These are phyloP conservation scores for Rhodeus uyekii DNA, from an alignment of 2,797 vertebrate species.

Conservation along the genomic window DNA sequence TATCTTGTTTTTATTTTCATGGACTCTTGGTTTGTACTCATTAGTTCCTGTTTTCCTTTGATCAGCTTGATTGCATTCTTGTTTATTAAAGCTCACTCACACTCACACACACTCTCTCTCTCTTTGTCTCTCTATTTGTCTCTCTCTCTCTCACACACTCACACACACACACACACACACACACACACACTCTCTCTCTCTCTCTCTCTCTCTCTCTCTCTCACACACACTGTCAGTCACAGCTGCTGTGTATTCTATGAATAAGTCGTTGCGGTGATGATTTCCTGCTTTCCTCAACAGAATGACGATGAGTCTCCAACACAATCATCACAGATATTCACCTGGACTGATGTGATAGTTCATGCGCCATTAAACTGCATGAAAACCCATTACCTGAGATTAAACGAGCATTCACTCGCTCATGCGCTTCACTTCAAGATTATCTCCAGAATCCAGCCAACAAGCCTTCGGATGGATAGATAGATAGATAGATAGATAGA, in stretches of 20 bases:
- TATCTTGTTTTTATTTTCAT: too few species aligned
- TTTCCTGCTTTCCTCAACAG: conserved; percentile 63
- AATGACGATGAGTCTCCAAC: conserved; percentile 44
- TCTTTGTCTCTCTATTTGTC: too few species aligned
- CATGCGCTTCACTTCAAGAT: neutral
- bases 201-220: neutral
- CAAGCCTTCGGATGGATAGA: too few species aligned
- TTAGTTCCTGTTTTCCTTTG: too few species aligned
- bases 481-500: neutral
- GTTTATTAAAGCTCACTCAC: too few species aligned
- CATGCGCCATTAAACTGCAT: neutral
- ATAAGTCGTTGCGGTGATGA: conserved; percentile 60
- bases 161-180: too few species aligned
- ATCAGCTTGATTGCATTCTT: too few species aligned
- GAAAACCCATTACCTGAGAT: neutral
- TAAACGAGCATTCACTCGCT: neutral
- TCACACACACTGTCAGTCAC: conserved; percentile 63
- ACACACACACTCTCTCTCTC: too few species aligned
- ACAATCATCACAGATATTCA: neutral
- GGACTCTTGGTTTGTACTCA: too few species aligned
- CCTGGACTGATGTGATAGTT: neutral
- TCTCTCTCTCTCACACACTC: too few species aligned
- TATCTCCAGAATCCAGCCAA: neutral
- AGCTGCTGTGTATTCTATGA: conserved; percentile 73
- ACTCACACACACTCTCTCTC: too few species aligned